Conservation (phyloP, 2,888 invertebrate species). For the Pimpla rufipes region DNA sequence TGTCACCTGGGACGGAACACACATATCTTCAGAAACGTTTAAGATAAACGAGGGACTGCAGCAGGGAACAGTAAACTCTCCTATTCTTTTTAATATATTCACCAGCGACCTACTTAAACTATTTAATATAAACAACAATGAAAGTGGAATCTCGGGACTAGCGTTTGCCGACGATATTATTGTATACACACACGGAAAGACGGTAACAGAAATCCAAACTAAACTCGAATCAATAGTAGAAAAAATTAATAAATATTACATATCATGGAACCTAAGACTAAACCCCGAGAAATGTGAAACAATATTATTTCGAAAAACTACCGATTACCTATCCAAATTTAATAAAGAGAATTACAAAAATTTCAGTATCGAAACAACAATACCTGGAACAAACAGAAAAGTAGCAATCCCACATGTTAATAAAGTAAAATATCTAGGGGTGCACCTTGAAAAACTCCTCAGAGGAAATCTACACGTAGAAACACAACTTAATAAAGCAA, state of each 20-base stretch:
- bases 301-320: neutral
- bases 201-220: neutral
- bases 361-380: too few species aligned
- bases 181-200: conserved; percentile 36
- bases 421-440: too few species aligned
- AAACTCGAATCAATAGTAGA: neutral
- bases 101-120: conserved; percentile 24
- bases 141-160: conserved; percentile 2
- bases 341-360: too few species aligned
- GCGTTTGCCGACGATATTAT: conserved; percentile 60
- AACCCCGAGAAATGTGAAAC: conserved; percentile 4
- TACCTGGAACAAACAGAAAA: too few species aligned
- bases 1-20: conserved; percentile 16
- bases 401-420: too few species aligned
- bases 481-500: too few species aligned
- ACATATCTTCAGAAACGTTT: neutral
- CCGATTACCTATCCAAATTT: too few species aligned
- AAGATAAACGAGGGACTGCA: too few species aligned
- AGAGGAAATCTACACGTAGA: too few species aligned
- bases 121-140: conserved; percentile 6
- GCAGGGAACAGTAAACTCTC: too few species aligned
- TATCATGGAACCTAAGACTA: neutral
- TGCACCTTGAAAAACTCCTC: too few species aligned
- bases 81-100: conserved; percentile 43
- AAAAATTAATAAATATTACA: neutral